Evolutionary conservation across 2,888 invertebrate species (phyloP).

Genomic region (Oxystoma pomonae): DNA sequence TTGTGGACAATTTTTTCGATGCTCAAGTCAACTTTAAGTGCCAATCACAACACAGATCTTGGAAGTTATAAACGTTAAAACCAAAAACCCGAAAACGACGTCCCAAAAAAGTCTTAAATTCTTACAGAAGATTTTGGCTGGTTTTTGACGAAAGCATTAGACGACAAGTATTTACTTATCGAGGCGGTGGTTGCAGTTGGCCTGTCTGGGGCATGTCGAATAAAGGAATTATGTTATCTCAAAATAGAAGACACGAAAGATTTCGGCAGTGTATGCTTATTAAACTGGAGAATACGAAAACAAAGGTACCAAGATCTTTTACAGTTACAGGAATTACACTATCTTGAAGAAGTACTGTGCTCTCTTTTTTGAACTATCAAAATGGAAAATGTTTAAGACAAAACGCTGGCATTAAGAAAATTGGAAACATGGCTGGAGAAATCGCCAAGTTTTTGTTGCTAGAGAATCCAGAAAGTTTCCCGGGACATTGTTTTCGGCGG

Average conservation of each 20-base stretch:
- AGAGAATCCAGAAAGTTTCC: neutral
- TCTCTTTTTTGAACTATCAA: neutral
- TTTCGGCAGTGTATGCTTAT: neutral
- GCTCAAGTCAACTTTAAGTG: too few species aligned
- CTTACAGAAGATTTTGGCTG: neutral
- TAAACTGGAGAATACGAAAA: neutral
- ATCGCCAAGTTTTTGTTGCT: neutral
- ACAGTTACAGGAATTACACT: neutral
- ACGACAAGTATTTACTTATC: neutral
- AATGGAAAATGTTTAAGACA: neutral
- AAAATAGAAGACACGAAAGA: neutral
- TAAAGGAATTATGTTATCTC: neutral
- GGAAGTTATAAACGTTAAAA: neutral
- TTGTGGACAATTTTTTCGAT: too few species aligned
- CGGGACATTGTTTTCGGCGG: neutral
- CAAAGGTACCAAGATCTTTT: neutral
- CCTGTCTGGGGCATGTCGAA: neutral
- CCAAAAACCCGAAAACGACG: neutral
- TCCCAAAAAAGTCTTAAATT: neutral
- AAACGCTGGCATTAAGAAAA: neutral
- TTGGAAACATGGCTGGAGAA: neutral
- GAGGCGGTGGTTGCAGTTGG: neutral
- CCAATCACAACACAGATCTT: neutral
- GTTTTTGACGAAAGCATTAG: neutral
- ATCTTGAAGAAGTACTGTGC: neutral